Base-by-base conservation (phyloP, 2,113 vertebrate genomes). In the Gymnogyps californianus region DNA sequence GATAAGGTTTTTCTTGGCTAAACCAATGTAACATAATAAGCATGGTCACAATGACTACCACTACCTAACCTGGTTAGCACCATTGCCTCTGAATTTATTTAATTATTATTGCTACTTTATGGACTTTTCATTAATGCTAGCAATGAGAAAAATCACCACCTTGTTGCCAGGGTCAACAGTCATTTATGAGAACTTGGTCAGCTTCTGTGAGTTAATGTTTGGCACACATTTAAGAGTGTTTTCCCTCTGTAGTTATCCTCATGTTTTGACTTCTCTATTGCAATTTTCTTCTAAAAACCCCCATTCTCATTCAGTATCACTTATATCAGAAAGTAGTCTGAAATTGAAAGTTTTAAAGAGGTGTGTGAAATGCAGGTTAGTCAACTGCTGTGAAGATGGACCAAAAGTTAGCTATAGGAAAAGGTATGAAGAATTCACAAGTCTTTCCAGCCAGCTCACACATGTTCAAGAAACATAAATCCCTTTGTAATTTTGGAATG, bases 1-100 rank as follows among this genome's bases (percentile, higher is more conserved):
- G 82, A 94, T 86, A 90, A 67, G 34, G n/a, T 66, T 91, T 91
- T 88, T 90, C 84, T 97, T 96, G 96, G 91, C 95, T 83, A 85
- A 80, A 83, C 10, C 44, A 28, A 4, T 67, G 89, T 94, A 95
- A 90, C 55, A 83, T 51, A 88, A 31, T 95, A 93, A 91, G 58
- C 13, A 47, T 10, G 17, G 66, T 70, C 40, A 85, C 65, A 71
- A 91, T 34, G 16, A 17, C 81, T 87, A 71, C 59, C 47, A 76
- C 42, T 87, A 66, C 58, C 59, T 86, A 83, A 84, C 72, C 77
- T 84, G 46, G 82, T 92, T 94, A 88, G 28, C 84, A 96, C 58
- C 38, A 71, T 32, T 88, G 47, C 42, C 36, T 47, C 82, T 52
- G 34, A 62, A 70, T 80, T 96, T 93, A 85, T 94, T 91, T 88